Base-by-base conservation (phyloP, 2,888 invertebrate species). In the Amblyjoppa proteus region DNA sequence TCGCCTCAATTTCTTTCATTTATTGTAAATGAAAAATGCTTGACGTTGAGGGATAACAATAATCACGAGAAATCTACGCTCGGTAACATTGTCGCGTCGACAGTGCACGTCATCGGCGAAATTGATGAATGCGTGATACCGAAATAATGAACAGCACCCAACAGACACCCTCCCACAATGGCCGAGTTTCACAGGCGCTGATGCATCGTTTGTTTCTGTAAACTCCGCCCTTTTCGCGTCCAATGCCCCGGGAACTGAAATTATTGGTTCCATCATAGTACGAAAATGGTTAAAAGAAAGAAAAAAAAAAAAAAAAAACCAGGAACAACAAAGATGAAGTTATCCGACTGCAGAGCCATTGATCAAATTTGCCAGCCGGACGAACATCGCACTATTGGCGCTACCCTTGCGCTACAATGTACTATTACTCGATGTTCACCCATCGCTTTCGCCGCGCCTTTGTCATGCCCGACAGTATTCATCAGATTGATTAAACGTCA, bases 401-500 rank as follows among this genome's bases (percentile, higher is more conserved):
- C 61, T 16, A 64, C 13, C 6, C 5, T 20, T 20, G 20, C 38
- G 11, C 41, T 0, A 34, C 38, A 41, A 31, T 61, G 25, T 66
- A 20, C 66, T 9, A 9, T 66, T 66, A 16, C 38, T 11, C 38
- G 28, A 11, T 53, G 51, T 51, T 51, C 53, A 20, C 20, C 51
- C 7, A 0, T 9, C 41, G 1, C 53, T 76, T 25, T 51, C 68
- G 13, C 6, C 66, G 25, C n/a, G 68, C 38, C 68, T 56, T 68
- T 77, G 68, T 77, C 25, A 56, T 20, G 38, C 38, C 20, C 51
- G 38, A 56, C 68, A 31, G 61, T 28, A 70, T 74, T 73, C 68
- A 38, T 53, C 53, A 56, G 38, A 77, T 53, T 77, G 53, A 68
- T 77, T 68, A 41, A 45, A 41, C 58, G 41, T 58, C 74, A 58